These are phyloP conservation scores for Tetragonisca angustula DNA, from an alignment of 2,888 invertebrate species.

Conservation along the genomic window DNA sequence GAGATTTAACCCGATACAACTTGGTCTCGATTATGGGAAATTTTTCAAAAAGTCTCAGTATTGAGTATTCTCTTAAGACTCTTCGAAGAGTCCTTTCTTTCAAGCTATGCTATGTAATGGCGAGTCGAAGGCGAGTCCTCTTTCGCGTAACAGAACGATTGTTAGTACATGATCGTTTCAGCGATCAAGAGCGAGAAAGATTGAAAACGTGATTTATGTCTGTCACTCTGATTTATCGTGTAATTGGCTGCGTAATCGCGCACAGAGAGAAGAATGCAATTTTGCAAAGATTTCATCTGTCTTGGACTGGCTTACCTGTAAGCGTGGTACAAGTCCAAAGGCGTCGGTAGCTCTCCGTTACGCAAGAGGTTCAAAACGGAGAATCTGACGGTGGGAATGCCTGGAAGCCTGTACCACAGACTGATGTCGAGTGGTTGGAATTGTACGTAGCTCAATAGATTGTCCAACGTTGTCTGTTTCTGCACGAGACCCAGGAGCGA, in stretches of 20 bases:
- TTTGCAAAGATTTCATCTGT: not conserved
- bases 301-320: slow-evolving; percentile 83
- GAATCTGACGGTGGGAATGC: slow-evolving; percentile 86
- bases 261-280: too few species aligned
- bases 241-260: not conserved
- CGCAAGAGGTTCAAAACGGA: slow-evolving; percentile 87
- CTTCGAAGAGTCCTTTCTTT: too few species aligned
- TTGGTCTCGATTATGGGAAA: not conserved
- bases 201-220: not conserved
- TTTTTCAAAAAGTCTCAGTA: not conserved
- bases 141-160: too few species aligned
- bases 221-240: not conserved
- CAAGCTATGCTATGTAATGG: too few species aligned
- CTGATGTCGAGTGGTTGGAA: slow-evolving; percentile 82
- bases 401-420: slow-evolving; percentile 85
- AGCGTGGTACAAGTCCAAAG: slow-evolving; percentile 85
- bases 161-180: too few species aligned
- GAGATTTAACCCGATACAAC: too few species aligned
- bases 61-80: not conserved
- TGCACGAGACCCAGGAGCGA: slow-evolving; percentile 85
- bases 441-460: slow-evolving; percentile 79
- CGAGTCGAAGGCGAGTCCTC: too few species aligned
- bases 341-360: slow-evolving; percentile 87
- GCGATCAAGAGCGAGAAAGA: too few species aligned
- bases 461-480: slow-evolving; percentile 81